These are phyloP conservation scores for Rhinopithecus roxellana DNA, from an alignment of 2,113 vertebrate species.

Conservation along the genomic window DNA sequence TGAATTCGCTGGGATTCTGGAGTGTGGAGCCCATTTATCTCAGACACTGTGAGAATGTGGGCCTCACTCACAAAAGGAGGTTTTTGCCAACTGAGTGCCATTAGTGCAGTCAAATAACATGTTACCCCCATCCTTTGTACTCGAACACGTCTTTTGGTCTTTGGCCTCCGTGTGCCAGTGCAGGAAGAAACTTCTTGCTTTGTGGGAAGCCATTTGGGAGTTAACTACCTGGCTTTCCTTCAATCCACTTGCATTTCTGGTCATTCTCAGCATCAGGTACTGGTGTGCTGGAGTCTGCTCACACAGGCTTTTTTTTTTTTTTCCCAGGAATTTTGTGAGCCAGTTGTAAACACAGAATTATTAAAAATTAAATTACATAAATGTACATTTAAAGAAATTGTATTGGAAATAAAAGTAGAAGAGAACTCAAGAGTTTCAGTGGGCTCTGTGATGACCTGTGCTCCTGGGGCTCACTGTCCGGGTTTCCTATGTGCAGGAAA, in stretches of 20 bases:
- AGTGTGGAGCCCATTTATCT: constrained; percentile 18
- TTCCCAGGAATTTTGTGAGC: neutral
- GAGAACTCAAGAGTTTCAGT: neutral
- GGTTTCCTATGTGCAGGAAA: accelerated
- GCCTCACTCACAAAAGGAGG: neutral
- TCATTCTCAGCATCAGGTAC: neutral
- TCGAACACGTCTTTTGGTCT: accelerated
- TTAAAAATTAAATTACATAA: neutral
- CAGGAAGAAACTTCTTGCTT: no score
- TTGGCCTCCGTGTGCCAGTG: accelerated
- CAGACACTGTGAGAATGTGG: neutral
- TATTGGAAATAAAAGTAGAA: neutral
- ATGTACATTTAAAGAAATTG: neutral
- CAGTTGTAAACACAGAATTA: accelerated
- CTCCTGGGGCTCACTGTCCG: neutral
- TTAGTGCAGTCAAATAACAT: accelerated
- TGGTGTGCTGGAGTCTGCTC: accelerated
- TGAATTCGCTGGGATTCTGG: constrained; percentile 73
- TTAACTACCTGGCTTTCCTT: neutral
- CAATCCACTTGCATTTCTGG: no score
- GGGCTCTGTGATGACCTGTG: accelerated
- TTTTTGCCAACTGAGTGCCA: neutral
- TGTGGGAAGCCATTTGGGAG: accelerated
- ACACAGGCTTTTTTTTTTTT: accelerated
- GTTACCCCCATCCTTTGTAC: accelerated